A percentile compares a stretch with the other conserved stretches of the same genome.
Evolutionary conservation across 1,140 invertebrate genomes (phyloP).

Genomic region (Sipha flava): DNA sequence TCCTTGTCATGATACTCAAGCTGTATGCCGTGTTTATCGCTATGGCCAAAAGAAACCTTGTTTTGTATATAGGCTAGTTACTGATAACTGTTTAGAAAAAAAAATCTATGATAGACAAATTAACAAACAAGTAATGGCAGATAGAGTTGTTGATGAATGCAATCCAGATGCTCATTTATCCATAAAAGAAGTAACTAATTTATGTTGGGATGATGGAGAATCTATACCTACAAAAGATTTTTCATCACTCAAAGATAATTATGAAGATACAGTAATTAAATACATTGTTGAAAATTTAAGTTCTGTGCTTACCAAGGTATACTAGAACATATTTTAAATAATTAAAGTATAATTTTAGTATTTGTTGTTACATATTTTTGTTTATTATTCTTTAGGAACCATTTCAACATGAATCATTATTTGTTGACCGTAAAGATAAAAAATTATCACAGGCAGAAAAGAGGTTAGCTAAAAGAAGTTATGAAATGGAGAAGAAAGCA

Average conservation of each 20-base stretch:
- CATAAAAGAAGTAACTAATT: constrained; percentile 86
- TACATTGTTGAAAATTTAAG: constrained; percentile 60
- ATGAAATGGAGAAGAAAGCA: constrained; percentile 88
- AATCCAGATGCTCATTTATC: constrained; percentile 93
- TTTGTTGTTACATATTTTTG: background rate
- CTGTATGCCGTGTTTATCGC: constrained; percentile 93
- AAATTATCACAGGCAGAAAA: constrained; percentile 93
- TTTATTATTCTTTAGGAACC: constrained; percentile 54
- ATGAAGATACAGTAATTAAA: constrained; percentile 72
- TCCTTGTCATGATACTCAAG: constrained; percentile 98
- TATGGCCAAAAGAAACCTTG: constrained; percentile 92
- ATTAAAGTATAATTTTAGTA: background rate
- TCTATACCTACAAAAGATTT: constrained; percentile 60
- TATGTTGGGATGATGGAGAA: constrained; percentile 85
- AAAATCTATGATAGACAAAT: constrained; percentile 98
- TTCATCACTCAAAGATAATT: constrained; percentile 58
- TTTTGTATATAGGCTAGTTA: constrained; percentile 92
- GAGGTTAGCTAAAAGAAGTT: constrained; percentile 80
- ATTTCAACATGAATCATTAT: constrained; percentile 91
- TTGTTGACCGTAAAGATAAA: constrained; percentile 92
- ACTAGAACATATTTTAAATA: background rate
- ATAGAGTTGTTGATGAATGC: constrained; percentile 94
- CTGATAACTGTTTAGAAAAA: constrained; percentile 93
- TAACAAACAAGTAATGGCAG: constrained; percentile 94
- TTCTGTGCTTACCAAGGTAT: constrained; percentile 60